A percentile compares a stretch with the other conserved stretches of the same genome.
These are phyloP conservation scores for Dinocampus coccinellae DNA, from an alignment of 2,888 invertebrate genomes.

Conservation along the genomic window DNA sequence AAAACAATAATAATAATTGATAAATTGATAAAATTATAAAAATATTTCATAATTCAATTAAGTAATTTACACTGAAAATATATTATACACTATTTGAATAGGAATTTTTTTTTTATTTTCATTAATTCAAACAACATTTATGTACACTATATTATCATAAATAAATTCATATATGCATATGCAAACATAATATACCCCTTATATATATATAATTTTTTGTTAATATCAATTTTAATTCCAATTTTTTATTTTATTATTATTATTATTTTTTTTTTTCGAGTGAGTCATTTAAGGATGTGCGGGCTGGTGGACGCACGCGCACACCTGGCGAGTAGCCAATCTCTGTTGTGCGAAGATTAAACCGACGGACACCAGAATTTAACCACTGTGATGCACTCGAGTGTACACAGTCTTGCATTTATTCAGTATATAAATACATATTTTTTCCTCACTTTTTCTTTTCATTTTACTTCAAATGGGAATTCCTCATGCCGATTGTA, in stretches of 20 bases:
- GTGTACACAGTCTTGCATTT: neutral
- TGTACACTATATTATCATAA: neutral
- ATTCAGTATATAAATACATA: neutral
- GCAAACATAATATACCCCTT: too few relatives aligned
- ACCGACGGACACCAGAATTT: conserved; percentile 50
- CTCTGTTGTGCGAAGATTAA: conserved; percentile 49
- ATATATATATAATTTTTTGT: too few relatives aligned
- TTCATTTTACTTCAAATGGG: neutral
- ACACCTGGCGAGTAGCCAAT: conserved; percentile 45
- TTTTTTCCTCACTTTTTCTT: neutral
- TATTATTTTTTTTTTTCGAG: conserved; percentile 16
- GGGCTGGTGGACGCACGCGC: conserved; percentile 25
- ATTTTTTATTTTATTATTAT: too few relatives aligned
- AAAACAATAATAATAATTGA: too few relatives aligned
- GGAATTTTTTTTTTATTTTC: too few relatives aligned
- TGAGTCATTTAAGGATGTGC: conserved; percentile 7
- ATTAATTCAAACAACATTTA: too few relatives aligned
- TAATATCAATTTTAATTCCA: too few relatives aligned
- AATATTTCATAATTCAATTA: too few relatives aligned
- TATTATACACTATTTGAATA: too few relatives aligned
- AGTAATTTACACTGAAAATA: too few relatives aligned
- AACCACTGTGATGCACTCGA: conserved; percentile 44
- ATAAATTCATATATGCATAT: neutral
- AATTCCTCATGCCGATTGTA: neutral
- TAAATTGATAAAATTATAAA: too few relatives aligned